phyloP scores from a whole-genome alignment of 2,113 vertebrate genomes.

The Butastur rufipennis region DNA sequence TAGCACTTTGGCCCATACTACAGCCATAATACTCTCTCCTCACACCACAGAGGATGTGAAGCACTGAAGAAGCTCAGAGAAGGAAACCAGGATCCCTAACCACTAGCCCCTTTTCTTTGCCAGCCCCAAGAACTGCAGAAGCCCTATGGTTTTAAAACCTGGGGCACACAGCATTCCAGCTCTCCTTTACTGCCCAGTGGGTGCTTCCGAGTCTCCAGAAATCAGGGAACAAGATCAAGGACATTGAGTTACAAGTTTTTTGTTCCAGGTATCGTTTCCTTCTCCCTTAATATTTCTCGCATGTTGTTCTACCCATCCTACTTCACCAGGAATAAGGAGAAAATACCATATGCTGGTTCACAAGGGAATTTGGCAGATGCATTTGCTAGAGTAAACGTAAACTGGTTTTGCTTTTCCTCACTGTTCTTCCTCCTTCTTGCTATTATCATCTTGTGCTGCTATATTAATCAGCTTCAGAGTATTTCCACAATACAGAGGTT shows the following conservation, averaged over 20 bases:
- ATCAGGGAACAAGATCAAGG: background rate
- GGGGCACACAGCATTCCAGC: background rate
- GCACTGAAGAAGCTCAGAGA: background rate
- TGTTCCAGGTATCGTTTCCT: background rate
- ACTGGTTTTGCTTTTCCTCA: background rate
- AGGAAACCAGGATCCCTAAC: too few species aligned
- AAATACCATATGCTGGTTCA: background rate
- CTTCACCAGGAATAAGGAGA: background rate
- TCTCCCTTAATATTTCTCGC: background rate
- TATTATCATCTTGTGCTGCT: background rate
- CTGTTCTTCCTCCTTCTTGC: background rate
- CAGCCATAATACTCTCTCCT: rapidly evolving
- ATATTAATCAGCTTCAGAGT: background rate
- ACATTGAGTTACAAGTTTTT: background rate
- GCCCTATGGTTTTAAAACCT: too few species aligned
- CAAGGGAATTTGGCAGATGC: background rate
- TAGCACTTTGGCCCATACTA: too few species aligned
- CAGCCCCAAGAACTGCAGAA: background rate
- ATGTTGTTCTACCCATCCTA: background rate
- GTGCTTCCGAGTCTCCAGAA: background rate
- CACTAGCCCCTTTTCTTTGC: too few species aligned
- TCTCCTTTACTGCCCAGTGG: background rate
- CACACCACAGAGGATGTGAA: too few species aligned
- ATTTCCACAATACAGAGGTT: background rate
- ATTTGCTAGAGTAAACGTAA: background rate